Percentiles rank a stretch among this genome's conserved stretches.
Conservation (phyloP, 2,888 invertebrate species). For the Perizoma affinitatum region DNA sequence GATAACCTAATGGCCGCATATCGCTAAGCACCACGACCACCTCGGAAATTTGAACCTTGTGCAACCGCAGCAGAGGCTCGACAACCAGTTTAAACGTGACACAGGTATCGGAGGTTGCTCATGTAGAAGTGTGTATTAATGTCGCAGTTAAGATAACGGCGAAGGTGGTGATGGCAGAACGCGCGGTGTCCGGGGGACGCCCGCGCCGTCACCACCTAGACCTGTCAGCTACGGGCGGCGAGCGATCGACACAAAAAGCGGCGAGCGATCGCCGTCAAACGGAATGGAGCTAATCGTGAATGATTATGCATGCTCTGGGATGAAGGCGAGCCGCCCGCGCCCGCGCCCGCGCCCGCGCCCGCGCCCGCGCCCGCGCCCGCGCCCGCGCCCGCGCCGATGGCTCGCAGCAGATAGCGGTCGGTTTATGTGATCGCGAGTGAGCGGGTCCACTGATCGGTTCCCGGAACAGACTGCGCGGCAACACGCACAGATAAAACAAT, state of each 20-base stretch:
- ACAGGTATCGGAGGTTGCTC: constrained; percentile 30
- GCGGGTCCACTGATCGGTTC: constrained; percentile 27
- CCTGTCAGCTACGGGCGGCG: neutral
- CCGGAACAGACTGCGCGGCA: constrained; percentile 27
- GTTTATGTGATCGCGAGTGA: constrained; percentile 23
- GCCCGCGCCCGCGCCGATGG: constrained; percentile 11
- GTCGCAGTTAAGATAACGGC: constrained; percentile 62
- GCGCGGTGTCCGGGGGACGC: constrained; percentile 33
- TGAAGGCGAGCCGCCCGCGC: constrained; percentile 25
- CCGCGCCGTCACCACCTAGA: constrained; percentile 20
- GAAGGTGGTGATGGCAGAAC: constrained; percentile 42
- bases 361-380: constrained; percentile 24
- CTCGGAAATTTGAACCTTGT: constrained; percentile 16
- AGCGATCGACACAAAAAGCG: constrained; percentile 6
- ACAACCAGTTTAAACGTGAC: neutral
- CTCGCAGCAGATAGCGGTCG: constrained; percentile 18
- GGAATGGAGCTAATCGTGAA: constrained; percentile 26
- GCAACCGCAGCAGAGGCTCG: neutral
- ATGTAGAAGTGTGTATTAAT: constrained; percentile 55
- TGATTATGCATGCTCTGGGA: constrained; percentile 28
- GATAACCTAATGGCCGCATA: constrained; percentile 64
- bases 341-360: too few species aligned
- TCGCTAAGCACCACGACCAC: too few species aligned
- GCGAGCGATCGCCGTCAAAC: constrained; percentile 27
- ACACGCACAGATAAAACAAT: neutral